Conservation (phyloP, 2,113 vertebrate species). For the Picathartes gymnocephalus region DNA sequence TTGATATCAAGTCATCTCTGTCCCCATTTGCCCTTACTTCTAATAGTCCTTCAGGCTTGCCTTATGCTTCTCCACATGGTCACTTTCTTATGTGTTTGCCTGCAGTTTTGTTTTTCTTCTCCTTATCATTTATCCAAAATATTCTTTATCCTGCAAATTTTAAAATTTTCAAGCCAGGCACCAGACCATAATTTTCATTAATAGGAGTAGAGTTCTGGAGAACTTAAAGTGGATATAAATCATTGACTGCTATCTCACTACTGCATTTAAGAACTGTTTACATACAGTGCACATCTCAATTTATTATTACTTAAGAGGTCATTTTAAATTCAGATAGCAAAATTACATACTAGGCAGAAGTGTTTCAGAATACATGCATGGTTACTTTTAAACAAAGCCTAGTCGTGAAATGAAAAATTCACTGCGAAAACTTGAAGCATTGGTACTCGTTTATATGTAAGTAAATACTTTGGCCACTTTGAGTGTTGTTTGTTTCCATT, state of each 20-base stretch:
- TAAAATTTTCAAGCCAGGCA: background rate
- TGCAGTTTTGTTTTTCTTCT: background rate
- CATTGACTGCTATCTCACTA: background rate
- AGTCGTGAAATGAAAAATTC: background rate
- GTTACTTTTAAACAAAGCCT: background rate
- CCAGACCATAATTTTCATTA: background rate
- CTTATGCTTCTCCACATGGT: background rate
- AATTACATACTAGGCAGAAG: background rate
- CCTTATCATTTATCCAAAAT: background rate
- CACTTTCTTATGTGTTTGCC: background rate
- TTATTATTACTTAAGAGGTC: background rate
- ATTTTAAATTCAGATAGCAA: background rate
- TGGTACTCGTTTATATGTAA: background rate
- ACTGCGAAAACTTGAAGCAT: background rate
- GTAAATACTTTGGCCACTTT: background rate
- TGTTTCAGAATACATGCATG: background rate
- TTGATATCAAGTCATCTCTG: background rate
- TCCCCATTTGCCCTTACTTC: background rate
- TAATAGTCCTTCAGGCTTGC: background rate
- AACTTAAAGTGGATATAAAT: background rate
- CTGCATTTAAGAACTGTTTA: background rate
- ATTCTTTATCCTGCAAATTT: background rate
- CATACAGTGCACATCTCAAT: background rate
- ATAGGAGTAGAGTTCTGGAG: background rate
- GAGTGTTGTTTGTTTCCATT: background rate